These are phyloP conservation scores for Papio anubis DNA, from an alignment of 2,113 vertebrate species.

Conservation along the genomic window DNA sequence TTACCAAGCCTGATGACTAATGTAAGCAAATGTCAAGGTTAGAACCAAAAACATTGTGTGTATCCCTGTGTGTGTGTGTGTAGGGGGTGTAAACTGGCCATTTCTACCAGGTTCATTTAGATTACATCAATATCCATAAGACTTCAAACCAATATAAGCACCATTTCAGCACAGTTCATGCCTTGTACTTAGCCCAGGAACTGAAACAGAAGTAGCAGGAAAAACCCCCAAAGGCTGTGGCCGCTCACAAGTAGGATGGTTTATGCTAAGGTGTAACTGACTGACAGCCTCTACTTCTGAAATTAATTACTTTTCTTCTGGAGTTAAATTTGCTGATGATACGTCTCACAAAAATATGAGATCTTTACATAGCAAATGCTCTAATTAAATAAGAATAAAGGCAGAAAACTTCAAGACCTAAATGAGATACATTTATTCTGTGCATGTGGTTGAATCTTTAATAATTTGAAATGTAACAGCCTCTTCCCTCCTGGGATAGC, in stretches of 20 bases:
- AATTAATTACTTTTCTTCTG: slow-evolving; percentile 68
- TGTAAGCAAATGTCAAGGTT: slow-evolving; percentile 15
- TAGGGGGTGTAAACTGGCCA: not conserved
- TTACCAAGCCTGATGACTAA: not conserved
- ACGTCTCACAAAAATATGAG: slow-evolving; percentile 64
- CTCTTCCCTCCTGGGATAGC: slow-evolving; percentile 48
- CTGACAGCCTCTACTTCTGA: slow-evolving; percentile 62
- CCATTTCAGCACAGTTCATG: not conserved
- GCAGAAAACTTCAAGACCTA: slow-evolving; percentile 61
- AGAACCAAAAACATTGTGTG: not conserved
- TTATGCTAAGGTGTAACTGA: not conserved
- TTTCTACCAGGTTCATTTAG: not conserved
- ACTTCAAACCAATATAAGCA: not conserved
- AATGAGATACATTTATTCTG: slow-evolving; percentile 67
- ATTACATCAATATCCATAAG: not conserved
- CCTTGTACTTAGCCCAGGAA: not conserved
- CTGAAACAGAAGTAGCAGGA: not conserved
- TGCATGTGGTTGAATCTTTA: slow-evolving; percentile 51
- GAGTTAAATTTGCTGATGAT: slow-evolving; percentile 70
- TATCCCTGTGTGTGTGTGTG: not conserved
- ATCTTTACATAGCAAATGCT: slow-evolving; percentile 61
- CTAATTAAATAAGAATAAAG: slow-evolving; percentile 77
- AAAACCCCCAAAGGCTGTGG: not conserved
- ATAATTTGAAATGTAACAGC: slow-evolving; percentile 70
- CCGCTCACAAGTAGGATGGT: not conserved